These are phyloP conservation scores for Danaus plexippus DNA, from an alignment of 1,140 invertebrate species.

Conservation along the genomic window DNA sequence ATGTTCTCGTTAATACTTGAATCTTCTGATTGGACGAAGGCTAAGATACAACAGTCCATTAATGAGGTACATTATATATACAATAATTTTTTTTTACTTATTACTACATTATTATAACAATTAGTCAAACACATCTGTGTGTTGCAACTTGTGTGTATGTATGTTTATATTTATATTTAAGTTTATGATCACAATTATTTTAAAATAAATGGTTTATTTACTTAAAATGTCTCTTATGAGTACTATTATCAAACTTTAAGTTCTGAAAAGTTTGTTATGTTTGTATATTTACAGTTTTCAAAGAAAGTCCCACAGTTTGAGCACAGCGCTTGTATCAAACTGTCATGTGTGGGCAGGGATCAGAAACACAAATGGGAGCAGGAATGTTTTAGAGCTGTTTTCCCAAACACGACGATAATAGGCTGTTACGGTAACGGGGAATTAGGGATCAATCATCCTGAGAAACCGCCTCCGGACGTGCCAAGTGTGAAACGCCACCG, in stretches of 20 bases:
- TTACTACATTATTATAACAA: too few relatives aligned
- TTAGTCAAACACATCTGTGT: too few relatives aligned
- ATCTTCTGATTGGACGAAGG: slow-evolving; percentile 48
- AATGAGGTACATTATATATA: slow-evolving; percentile 39
- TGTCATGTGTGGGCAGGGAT: slow-evolving; percentile 63
- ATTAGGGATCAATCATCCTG: slow-evolving; percentile 43
- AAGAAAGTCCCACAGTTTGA: slow-evolving; percentile 49
- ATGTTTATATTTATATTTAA: too few relatives aligned
- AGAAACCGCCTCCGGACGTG: slow-evolving; percentile 10
- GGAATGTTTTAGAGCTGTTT: slow-evolving; percentile 45
- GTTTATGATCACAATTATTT: too few relatives aligned
- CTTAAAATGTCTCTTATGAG: too few relatives aligned
- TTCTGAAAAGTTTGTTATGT: slow-evolving; percentile 1
- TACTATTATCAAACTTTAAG: too few relatives aligned
- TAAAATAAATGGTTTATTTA: too few relatives aligned
- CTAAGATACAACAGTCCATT: slow-evolving; percentile 43
- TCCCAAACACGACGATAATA: slow-evolving; percentile 50
- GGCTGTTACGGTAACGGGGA: slow-evolving; percentile 63
- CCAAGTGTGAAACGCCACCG: slow-evolving; percentile 27
- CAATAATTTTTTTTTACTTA: neutral
- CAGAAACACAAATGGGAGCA: slow-evolving; percentile 49
- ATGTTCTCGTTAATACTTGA: slow-evolving; percentile 55
- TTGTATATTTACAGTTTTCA: slow-evolving; percentile 47
- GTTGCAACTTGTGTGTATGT: too few relatives aligned
- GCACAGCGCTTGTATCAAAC: slow-evolving; percentile 54